Evolutionary conservation across 2,888 invertebrate genomes (phyloP).

Genomic region (Tenodera sinensis): DNA sequence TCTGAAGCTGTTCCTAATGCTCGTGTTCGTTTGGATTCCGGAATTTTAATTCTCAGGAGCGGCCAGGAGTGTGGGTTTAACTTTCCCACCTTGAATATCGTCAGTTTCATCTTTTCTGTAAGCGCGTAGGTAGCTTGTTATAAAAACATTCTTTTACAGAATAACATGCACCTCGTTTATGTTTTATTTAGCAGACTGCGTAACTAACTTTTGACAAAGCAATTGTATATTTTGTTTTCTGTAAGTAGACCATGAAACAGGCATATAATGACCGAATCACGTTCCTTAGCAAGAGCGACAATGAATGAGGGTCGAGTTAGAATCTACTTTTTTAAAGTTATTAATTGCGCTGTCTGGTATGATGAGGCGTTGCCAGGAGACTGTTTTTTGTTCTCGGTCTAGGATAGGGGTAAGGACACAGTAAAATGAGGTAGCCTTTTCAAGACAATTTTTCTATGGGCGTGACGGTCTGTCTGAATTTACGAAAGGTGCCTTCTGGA

Average conservation of each 20-base stretch:
- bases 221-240: too few relatives aligned
- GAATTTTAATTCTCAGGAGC: too few relatives aligned
- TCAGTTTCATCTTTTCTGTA: too few relatives aligned
- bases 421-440: not conserved
- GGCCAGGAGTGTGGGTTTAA: too few relatives aligned
- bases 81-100: too few relatives aligned
- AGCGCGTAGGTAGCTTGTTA: too few relatives aligned
- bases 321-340: not conserved
- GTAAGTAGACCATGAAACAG: not conserved
- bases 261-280: not conserved
- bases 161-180: too few relatives aligned
- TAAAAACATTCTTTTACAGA: too few relatives aligned
- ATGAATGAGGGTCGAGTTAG: not conserved
- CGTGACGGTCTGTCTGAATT: not conserved
- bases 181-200: too few relatives aligned
- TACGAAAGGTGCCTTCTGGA: not conserved
- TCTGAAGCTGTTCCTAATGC: too few relatives aligned
- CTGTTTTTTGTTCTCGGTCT: not conserved
- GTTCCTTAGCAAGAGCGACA: not conserved
- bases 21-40: too few relatives aligned
- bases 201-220: too few relatives aligned
- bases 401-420: not conserved
- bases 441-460: not conserved
- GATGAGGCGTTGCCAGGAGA: not conserved
- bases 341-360: not conserved